These are phyloP conservation scores for Hippopotamus amphibius DNA, from an alignment of 2,113 vertebrate genomes.

Conservation along the genomic window DNA sequence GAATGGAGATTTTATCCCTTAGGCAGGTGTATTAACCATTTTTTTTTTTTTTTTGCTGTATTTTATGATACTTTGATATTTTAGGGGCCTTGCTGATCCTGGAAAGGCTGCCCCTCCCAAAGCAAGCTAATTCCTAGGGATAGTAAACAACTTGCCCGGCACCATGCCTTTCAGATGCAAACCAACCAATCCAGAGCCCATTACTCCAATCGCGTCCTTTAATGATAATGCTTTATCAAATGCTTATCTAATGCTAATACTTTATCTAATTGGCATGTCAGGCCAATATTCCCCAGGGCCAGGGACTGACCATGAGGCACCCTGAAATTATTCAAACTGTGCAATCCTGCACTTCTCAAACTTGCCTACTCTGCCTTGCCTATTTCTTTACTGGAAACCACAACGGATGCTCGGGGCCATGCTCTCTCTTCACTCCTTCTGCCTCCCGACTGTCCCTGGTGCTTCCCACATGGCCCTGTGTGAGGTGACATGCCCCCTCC, in stretches of 20 bases:
- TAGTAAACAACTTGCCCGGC: background rate
- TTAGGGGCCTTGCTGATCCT: background rate
- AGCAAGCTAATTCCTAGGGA: background rate
- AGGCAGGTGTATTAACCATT: background rate
- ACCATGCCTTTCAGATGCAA: background rate
- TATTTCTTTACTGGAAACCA: background rate
- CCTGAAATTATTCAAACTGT: no score
- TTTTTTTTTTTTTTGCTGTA: background rate
- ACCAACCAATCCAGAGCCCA: background rate
- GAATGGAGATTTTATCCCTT: background rate
- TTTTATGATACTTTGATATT: background rate
- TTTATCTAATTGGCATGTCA: no score
- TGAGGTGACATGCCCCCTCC: background rate
- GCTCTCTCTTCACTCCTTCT: no score
- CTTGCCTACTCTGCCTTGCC: background rate
- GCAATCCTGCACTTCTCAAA: background rate
- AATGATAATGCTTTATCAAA: background rate
- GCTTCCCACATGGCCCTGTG: background rate
- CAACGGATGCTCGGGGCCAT: rapidly evolving
- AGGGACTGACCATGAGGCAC: no score
- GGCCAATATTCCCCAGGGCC: background rate
- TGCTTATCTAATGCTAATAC: background rate
- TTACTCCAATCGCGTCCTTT: rapidly evolving
- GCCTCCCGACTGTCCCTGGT: background rate
- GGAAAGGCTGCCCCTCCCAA: background rate